Evolutionary conservation across 2,888 invertebrate genomes (phyloP).

Genomic region (Melangyna quadrimaculata): DNA sequence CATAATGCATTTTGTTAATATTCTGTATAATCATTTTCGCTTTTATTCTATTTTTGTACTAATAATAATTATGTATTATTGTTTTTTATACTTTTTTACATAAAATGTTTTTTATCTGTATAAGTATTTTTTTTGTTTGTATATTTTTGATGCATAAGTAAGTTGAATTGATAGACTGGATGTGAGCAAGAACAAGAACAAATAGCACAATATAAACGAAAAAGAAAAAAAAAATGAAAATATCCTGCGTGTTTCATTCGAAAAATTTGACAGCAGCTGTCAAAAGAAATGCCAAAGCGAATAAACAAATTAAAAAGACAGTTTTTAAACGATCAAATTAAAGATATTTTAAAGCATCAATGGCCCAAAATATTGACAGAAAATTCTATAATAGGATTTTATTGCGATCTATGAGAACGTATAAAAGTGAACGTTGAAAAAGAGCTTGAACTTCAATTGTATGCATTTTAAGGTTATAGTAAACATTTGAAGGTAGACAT

Average conservation of each 20-base stretch:
- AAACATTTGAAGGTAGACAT: too few species aligned
- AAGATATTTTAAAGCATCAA: too few species aligned
- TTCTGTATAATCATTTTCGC: conserved; percentile 63
- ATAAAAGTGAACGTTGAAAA: too few species aligned
- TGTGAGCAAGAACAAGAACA: conserved; percentile 64
- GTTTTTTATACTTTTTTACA: conserved; percentile 62
- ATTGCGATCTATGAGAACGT: too few species aligned
- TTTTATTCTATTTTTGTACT: conserved; percentile 53
- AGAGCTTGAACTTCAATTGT: too few species aligned
- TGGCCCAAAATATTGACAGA: too few species aligned
- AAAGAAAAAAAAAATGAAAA: not conserved
- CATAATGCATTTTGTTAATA: conserved; percentile 44
- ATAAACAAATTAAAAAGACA: too few species aligned
- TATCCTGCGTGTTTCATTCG: not conserved
- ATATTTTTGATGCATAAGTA: conserved; percentile 8
- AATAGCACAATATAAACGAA: conserved; percentile 58
- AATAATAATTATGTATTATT: conserved; percentile 25
- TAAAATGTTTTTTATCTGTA: conserved; percentile 36
- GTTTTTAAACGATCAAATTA: too few species aligned
- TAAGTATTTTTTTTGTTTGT: conserved; percentile 6
- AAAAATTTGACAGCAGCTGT: not conserved
- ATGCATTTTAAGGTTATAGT: too few species aligned
- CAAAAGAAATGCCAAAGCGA: not conserved
- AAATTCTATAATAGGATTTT: too few species aligned
- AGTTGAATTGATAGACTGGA: conserved; percentile 64